Evolutionary conservation across 2,113 vertebrate species (phyloP), one percentile per base, ranked within the genome.

Genomic region (Thunnus maccoyii): DNA sequence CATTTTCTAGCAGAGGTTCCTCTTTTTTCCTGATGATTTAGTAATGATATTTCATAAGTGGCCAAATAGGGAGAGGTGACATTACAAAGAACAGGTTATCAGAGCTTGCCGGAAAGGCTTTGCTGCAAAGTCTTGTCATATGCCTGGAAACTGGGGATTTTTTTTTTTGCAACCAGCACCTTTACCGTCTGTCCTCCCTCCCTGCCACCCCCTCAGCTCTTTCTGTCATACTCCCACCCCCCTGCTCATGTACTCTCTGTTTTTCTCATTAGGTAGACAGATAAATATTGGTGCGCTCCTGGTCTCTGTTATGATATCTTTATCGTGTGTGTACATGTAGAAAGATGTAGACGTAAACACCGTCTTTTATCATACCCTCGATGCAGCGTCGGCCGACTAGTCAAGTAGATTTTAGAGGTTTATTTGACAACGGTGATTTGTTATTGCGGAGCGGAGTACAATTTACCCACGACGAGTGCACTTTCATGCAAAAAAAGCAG

Each of bases 341-440:
- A 65, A 22, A 68, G 86, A 80, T 70, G 52, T 0, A 82, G 41
- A 86, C 3, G 63, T 90, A 93, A 90, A 89, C 90, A 47, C 58
- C 44, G 70, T 79, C 86, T 92, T 92, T 92, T 83, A 92, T 94
- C 90, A 17, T 62, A 8, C 61, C 54, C 46, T 78, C 30, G 14
- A 15, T 64, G 74, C 70, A 62, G 67, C 54, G 0, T 27, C 18
- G 48, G 76, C 70, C 57, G 5, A 8, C 74, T 9, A 32, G 51
- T 73, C 44, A 1, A 76, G 78, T 75, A 52, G 80, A 41, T 75
- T 83, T 80, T 18, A 1, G 57, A 25, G 57, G 80, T 91, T 92
- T 93, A 90, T 94, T 91, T 91, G 91, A 91, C 90, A 91, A 50
- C 14, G 36, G 62, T 83, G 90, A 91, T 91, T 90, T 94, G 90